These are phyloP conservation scores for Mesoligia furuncula DNA, from an alignment of 2,888 invertebrate species.

Conservation along the genomic window DNA sequence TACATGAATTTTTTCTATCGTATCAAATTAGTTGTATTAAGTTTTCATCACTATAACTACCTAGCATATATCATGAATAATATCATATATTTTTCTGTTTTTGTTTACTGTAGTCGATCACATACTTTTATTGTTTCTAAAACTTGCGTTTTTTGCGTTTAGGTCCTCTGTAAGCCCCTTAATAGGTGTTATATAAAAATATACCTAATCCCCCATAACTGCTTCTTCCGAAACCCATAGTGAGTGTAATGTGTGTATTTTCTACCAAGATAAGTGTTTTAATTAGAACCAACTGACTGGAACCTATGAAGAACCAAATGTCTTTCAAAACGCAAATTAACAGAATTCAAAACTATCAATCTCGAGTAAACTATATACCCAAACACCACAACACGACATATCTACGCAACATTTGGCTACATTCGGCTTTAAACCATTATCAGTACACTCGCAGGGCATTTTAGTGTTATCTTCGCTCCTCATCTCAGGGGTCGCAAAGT, in stretches of 20 bases:
- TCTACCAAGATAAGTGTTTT: background rate
- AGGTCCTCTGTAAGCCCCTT: too few relatives aligned
- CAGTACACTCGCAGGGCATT: conserved; percentile 84
- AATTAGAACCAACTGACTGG: background rate
- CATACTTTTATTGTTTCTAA: too few relatives aligned
- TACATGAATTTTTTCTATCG: too few relatives aligned
- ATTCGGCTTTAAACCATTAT: conserved; percentile 85
- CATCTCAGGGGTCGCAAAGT: conserved; percentile 81
- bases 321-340: background rate
- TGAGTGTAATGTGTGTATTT: too few relatives aligned
- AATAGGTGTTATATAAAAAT: too few relatives aligned
- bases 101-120: too few relatives aligned
- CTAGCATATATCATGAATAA: too few relatives aligned
- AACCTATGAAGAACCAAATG: background rate
- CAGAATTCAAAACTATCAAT: conserved; percentile 17
- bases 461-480: conserved; percentile 81
- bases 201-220: too few relatives aligned
- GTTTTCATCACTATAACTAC: too few relatives aligned
- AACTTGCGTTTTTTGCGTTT: too few relatives aligned
- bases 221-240: background rate
- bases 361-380: conserved; percentile 50
- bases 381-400: conserved; percentile 65
- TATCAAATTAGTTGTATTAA: too few relatives aligned
- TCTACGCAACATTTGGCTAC: conserved; percentile 81
- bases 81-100: too few relatives aligned